Evolutionary conservation across 92 coral and sea anemone genomes (phyloP), one percentile per base, ranked within the genome.

Genomic region (Porites evermanni): DNA sequence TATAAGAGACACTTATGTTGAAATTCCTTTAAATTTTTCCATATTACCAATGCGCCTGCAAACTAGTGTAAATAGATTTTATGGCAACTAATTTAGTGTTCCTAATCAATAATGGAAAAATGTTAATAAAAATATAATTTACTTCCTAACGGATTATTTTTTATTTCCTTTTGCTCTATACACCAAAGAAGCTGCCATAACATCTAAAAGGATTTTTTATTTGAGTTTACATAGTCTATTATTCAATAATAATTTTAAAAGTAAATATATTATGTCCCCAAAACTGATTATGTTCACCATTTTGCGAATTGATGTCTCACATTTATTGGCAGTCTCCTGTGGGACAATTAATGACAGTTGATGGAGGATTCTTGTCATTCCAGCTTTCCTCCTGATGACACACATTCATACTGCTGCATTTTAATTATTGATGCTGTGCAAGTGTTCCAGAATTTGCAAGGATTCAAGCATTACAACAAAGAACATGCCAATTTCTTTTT

Each of bases 401-500:
- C 1, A 53, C 29, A 12, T 32, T 2, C 56, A 26, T 12, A 29
- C n/a, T 38, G 16, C 65, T 56, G 26, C 7, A 54, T 13, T 56
- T 51, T 21, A 2, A 29, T 56, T 54, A 20, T 32, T 24, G 68
- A 77, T 14, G 53, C 70, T 63, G 83, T 84, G n/a, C n/a, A 23
- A 16, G 20, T 14, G 14, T 9, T 61, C 21, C 38, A 5, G 38
- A 24, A 17, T 21, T 12, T 23, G 51, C 51, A 52, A 38, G 8
- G 19, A 53, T n/a, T 44, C 23, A 19, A 79, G 50, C 72, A 75
- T 88, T 76, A 91, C 78, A 96, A 77, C 84, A 95, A 86, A 51
- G 92, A 83, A 66, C 95, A 93, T 12, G 86, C 56, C 21, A 93
- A 59, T 82, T 93, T 97, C 79, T 97, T 97, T 86, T 95, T 97